Evolutionary conservation across 1,140 invertebrate species (phyloP), one percentile per base, ranked within the genome.

Genomic region (Zaprionus camerounensis): DNA sequence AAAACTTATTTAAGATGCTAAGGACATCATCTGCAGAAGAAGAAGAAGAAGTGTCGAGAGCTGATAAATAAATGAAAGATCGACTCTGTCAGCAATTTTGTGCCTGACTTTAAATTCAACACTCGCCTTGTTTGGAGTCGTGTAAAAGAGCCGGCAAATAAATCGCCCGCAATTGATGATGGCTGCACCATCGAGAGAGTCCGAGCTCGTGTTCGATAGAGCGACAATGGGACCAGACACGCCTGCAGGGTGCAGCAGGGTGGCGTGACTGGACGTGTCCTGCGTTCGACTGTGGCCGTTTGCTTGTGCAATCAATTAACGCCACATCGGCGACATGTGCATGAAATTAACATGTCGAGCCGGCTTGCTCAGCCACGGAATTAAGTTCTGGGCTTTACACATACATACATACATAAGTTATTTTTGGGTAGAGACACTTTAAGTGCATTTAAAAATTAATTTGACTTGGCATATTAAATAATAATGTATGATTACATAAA

Each of bases 251-350:
- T 44, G 15, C 31, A 34, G n/a, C 13, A 41, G 41, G 4, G 15
- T 44, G 15, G 31, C 31, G 31, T 34, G 41, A 5, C 41, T 7
- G 41, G 15, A n/a, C 15, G 13, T 38, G 36, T 44, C 15, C 41
- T 44, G 15, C 7, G 41, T 41, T 34, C 31, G 56, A n/a, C 20
- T 26, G 17, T 12, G 51, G 46, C 20, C 34, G 51, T 67, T 69
- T 67, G 49, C 49, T 58, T 62, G 61, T 70, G 72, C 65, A 76
- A 66, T 80, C 77, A 77, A 76, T 82, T 79, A 72, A 61, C 61
- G 51, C 38, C 59, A 20, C 13, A 41, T 63, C 31, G 58, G 17
- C 24, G 51, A 22, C 44, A 57, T 38, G 67, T 51, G 34, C 38
- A 31, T 58, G 38, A 71, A 63, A 64, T 64, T 63, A 71, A 51